These are phyloP conservation scores for Pristionchus exspectatus DNA, from an alignment of 2,888 invertebrate genomes.

Conservation along the genomic window DNA sequence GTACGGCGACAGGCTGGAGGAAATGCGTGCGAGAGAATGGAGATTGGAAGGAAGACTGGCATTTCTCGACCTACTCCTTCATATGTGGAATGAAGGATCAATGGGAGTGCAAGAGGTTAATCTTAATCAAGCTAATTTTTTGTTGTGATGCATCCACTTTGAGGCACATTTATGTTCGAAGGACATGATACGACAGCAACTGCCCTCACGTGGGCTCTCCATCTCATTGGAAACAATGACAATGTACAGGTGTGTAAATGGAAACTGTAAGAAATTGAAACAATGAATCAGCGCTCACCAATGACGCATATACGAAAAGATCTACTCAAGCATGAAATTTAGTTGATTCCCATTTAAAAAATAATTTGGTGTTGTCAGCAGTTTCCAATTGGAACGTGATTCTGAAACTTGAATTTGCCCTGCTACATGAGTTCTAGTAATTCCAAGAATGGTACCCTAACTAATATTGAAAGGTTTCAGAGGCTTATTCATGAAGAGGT, in stretches of 20 bases:
- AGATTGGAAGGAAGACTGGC: conserved; percentile 84
- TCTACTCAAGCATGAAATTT: no score
- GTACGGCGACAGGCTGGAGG: conserved; percentile 65
- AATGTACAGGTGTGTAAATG: conserved; percentile 84
- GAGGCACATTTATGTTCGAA: no score
- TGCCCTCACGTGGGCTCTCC: conserved; percentile 90
- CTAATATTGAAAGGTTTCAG: neutral
- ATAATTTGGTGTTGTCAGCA: no score
- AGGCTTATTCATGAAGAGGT: conserved; percentile 61
- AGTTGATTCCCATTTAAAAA: no score
- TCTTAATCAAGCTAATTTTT: conserved; percentile 60
- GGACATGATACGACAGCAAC: conserved; percentile 90
- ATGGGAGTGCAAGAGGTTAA: conserved; percentile 79
- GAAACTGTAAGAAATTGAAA: no score
- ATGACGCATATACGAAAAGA: no score
- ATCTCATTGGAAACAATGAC: conserved; percentile 88
- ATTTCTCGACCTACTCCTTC: conserved; percentile 91
- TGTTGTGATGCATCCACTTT: no score
- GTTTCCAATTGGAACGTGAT: no score
- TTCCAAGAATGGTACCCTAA: neutral
- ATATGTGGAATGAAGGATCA: conserved; percentile 86
- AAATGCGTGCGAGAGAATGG: conserved; percentile 63
- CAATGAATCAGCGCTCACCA: no score
- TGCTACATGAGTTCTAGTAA: no score
- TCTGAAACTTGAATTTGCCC: no score